A percentile compares a stretch with the other conserved stretches of the same genome.
Conservation (phyloP, 2,888 invertebrate genomes). For the Celastrina argiolus region DNA sequence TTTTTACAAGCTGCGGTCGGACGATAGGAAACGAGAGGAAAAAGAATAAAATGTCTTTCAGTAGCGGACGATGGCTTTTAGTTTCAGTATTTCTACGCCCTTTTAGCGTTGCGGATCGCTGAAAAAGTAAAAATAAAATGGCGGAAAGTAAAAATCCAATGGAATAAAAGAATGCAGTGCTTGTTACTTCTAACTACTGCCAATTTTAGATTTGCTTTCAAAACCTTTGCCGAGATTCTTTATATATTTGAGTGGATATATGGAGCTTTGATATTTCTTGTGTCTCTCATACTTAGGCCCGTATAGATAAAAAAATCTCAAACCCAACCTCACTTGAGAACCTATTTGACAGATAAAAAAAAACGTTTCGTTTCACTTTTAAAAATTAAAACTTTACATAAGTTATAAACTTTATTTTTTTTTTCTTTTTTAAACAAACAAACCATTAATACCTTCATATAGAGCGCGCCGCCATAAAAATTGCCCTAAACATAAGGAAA, state of each 20-base stretch:
- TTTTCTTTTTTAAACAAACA: too few species aligned
- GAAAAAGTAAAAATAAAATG: conserved; percentile 3
- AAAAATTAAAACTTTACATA: too few species aligned
- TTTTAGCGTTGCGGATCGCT: background rate
- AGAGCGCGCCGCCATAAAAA: too few species aligned
- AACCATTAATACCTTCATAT: too few species aligned
- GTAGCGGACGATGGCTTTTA: background rate
- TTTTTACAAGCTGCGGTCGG: background rate
- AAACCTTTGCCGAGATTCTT: background rate
- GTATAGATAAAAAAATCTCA: too few species aligned
- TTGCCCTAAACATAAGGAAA: too few species aligned
- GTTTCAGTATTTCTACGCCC: conserved; percentile 8
- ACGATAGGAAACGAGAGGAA: background rate
- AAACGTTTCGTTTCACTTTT: too few species aligned
- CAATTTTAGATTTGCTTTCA: background rate
- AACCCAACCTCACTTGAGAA: too few species aligned
- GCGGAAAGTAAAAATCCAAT: background rate
- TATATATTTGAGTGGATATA: background rate
- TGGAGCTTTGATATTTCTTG: background rate
- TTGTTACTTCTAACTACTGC: conserved; percentile 9
- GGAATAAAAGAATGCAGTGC: conserved; percentile 5
- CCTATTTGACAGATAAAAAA: too few species aligned
- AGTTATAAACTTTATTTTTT: too few species aligned
- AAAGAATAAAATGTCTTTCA: conserved; percentile 4
- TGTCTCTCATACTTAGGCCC: too few species aligned